phyloP scores from a whole-genome alignment of 2,113 vertebrate genomes.

The Pagrus major region DNA sequence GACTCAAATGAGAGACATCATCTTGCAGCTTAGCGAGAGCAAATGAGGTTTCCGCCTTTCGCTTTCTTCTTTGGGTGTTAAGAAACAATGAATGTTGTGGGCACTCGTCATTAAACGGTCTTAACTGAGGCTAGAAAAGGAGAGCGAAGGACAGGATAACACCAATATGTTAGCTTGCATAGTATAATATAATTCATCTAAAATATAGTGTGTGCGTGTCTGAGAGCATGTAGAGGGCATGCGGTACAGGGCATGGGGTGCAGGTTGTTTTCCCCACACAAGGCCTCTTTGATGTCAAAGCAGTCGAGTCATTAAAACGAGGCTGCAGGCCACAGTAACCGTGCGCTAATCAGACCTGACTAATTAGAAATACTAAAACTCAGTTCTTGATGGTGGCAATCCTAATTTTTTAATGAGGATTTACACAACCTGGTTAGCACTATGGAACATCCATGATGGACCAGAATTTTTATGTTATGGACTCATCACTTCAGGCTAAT shows the following conservation, averaged over 20 bases:
- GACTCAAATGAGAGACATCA: slow-evolving; percentile 27
- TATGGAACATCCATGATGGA: not conserved
- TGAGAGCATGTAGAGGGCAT: not conserved
- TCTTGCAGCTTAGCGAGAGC: slow-evolving; percentile 12
- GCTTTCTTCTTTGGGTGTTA: not conserved
- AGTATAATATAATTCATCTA: not conserved
- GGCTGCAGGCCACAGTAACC: slow-evolving; percentile 43
- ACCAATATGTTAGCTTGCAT: not conserved
- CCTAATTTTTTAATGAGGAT: slow-evolving; percentile 10
- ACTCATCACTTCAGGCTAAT: not conserved
- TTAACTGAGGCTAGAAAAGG: not conserved
- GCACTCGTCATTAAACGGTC: slow-evolving; percentile 2
- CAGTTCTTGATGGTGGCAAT: not conserved
- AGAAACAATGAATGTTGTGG: slow-evolving; percentile 12
- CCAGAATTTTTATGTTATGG: not conserved
- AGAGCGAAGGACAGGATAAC: not conserved
- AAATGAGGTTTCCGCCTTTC: slow-evolving; percentile 15
- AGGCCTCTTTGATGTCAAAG: slow-evolving; percentile 51
- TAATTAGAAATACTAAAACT: slow-evolving; percentile 55
- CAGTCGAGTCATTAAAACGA: slow-evolving; percentile 56
- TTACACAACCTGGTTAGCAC: not conserved
- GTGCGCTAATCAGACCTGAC: slow-evolving; percentile 32
- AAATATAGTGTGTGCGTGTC: not conserved
- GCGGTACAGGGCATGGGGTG: slow-evolving; percentile 7
- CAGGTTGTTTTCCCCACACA: slow-evolving; percentile 12